Conservation (phyloP, 1,140 invertebrate species). For the Drosophila kikkawai region DNA sequence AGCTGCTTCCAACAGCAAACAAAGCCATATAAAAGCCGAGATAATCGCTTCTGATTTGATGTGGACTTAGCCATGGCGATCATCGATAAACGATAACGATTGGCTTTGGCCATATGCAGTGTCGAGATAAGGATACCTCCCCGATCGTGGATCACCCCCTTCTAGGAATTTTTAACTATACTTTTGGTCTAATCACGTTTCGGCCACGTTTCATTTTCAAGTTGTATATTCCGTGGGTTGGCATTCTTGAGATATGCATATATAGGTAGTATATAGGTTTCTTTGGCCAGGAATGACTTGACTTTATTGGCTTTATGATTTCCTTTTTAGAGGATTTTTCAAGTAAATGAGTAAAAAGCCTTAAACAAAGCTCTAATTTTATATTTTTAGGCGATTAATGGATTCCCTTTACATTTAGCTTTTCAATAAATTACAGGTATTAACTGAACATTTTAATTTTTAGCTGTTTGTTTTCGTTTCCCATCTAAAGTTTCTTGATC, state of each 20-base stretch:
- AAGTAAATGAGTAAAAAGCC: not conserved
- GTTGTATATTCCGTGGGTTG: not conserved
- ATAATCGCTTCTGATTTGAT: constrained; percentile 40
- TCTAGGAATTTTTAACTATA: not conserved
- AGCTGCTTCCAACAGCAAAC: constrained; percentile 10
- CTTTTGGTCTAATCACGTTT: constrained; percentile 21
- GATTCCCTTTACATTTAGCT: not conserved
- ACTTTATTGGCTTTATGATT: too few relatives aligned
- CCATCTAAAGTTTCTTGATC: not conserved
- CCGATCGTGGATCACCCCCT: not conserved
- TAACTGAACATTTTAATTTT: not conserved
- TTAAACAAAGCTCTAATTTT: too few relatives aligned
- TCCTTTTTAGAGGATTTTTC: fast-evolving
- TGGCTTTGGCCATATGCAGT: not conserved
- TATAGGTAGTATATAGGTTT: not conserved
- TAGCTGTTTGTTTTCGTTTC: too few relatives aligned
- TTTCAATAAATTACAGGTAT: not conserved
- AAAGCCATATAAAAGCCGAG: constrained; percentile 36
- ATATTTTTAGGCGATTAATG: not conserved
- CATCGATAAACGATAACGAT: constrained; percentile 31
- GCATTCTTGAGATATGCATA: constrained; percentile 2
- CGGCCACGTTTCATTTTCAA: constrained; percentile 10
- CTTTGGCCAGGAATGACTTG: not conserved
- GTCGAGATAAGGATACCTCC: constrained; percentile 16
- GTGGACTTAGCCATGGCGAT: constrained; percentile 47